Base-by-base conservation (phyloP, 2,888 invertebrate species). In the Steinernema carpocapsae region DNA sequence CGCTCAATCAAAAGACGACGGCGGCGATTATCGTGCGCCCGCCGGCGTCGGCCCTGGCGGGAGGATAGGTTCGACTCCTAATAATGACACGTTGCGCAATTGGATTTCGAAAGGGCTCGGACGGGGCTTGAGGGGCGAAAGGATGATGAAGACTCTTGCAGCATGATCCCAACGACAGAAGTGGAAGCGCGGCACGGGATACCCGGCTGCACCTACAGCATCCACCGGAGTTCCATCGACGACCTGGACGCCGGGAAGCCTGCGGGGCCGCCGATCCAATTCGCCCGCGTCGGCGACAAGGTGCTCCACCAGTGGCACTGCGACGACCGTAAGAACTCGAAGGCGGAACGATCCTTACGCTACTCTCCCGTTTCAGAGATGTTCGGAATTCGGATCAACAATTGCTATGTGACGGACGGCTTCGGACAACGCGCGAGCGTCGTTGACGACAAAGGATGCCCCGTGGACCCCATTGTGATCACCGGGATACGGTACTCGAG, bases 401-500 rank as follows among this genome's bases (percentile, higher is more conserved):
- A 86, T 75, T 87, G 87, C 76, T 88, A 87, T 74, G 87, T 87
- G 29, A 88, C 87, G 1, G 87, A 87, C 74, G 87, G 87, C 26
- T 85, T 87, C 70, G 86, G 85, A 17, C 80, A 84, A 76, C 78
- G 83, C 48, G 79, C 84, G 0, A 85, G 85, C 29, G 87, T 87
- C 12, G 86, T 87, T 64, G 87, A 87, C 52, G 74, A 79, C 0
- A 77, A 80, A 22, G 87, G 86, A 1, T 87, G 87, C 76, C 86
- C 87, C 0, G 72, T 84, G 17, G 86, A 87, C 74, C 84, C 86
- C 4, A 81, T 87, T 45, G 79, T 87, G 12, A 86, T 87, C 79
- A 87, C 87, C 6, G 87, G 86, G 12, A 86, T 88, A 19, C 82
- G 86, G 1, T 87, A 87, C 74, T 84, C 86, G 10, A 71, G 79